Percentiles rank a stretch among this genome's conserved stretches.
Conservation (phyloP, 2,113 vertebrate species). For the Ctenodactylus gundi region DNA sequence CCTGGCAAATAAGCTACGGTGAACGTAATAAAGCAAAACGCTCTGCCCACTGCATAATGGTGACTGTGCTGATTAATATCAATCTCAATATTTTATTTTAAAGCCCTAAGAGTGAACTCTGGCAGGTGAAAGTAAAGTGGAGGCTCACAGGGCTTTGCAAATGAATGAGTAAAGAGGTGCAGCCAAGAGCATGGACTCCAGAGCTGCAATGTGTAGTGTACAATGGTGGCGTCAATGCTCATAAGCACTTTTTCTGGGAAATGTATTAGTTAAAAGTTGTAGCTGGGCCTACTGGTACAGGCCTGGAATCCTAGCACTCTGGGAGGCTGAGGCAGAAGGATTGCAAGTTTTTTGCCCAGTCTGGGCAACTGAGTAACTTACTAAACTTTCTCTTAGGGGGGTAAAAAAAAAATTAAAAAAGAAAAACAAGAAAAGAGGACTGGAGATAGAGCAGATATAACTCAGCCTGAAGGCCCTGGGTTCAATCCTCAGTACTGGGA, state of each 20-base stretch:
- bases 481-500: too few species aligned
- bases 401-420: too few species aligned
- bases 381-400: too few species aligned
- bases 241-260: not conserved
- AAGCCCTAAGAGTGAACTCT: not conserved
- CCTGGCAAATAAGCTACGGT: not conserved
- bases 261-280: not conserved
- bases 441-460: too few species aligned
- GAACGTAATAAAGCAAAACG: not conserved
- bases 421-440: too few species aligned
- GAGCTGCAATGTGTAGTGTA: not conserved
- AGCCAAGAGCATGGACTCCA: not conserved
- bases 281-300: too few species aligned
- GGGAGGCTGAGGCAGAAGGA: too few species aligned
- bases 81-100: not conserved
- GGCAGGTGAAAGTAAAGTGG: not conserved
- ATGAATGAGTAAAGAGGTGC: rapidly evolving
- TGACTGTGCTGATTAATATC: not conserved
- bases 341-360: too few species aligned
- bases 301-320: too few species aligned
- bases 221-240: not conserved
- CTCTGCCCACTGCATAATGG: not conserved
- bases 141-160: not conserved
- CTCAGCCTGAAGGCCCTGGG: too few species aligned
- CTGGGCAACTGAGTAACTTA: too few species aligned